phyloP scores from a whole-genome alignment of 2,113 vertebrate genomes.

The Charadrius vociferus region DNA sequence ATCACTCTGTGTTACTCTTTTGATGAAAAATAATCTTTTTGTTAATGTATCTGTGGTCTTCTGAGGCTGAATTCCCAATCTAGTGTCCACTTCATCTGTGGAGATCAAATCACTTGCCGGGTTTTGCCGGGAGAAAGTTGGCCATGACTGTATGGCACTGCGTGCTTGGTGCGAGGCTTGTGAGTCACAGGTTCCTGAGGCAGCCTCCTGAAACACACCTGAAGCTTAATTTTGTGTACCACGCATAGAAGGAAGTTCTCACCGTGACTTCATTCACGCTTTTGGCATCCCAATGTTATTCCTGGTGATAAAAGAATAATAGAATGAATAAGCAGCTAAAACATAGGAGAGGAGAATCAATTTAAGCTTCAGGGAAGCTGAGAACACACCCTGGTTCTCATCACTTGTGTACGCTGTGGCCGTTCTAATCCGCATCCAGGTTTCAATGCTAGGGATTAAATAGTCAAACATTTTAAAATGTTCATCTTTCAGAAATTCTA shows the following conservation, averaged over 20 bases:
- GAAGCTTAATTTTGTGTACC: neutral
- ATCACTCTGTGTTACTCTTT: neutral
- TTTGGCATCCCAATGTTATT: slow-evolving; percentile 11
- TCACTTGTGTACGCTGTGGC: neutral
- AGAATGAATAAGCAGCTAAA: slow-evolving; percentile 23
- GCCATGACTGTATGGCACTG: neutral
- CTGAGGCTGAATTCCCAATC: neutral
- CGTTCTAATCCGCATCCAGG: neutral
- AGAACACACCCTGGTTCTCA: slow-evolving; percentile 2
- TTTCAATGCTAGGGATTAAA: neutral
- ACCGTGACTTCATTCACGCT: neutral
- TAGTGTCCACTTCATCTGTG: neutral
- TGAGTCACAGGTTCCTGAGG: neutral
- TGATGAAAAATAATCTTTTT: neutral
- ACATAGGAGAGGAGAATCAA: neutral
- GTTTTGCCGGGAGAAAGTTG: neutral
- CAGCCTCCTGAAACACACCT: neutral
- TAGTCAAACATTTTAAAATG: neutral
- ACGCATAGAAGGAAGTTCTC: neutral
- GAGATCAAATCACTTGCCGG: neutral
- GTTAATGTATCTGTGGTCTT: neutral
- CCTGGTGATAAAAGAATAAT: slow-evolving; percentile 4
- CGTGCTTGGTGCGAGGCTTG: neutral
- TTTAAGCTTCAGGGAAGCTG: neutral
- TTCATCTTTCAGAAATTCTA: neutral